Base-by-base conservation (phyloP, 2,113 vertebrate genomes). In the Xiphias gladius region DNA sequence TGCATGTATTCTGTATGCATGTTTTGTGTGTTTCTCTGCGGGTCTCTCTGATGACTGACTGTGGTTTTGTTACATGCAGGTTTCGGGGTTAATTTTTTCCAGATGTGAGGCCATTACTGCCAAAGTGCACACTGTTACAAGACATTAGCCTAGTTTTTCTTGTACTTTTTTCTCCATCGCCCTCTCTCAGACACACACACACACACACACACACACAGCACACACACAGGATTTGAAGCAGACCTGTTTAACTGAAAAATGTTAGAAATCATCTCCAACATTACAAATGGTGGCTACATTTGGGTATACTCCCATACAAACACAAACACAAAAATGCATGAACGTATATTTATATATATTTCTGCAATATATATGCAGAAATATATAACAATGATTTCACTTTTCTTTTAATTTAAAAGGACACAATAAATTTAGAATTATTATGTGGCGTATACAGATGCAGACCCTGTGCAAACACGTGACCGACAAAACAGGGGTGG, bases 61-160 rank as follows among this genome's bases (percentile, higher is more conserved):
- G 66, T 69, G 79, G 87, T 85, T 87, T 85, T 88, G 86, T 83
- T 89, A 88, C 89, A 83, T 73, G 89, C 76, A 81, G 85, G 72
- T 90, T 92, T 90, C 37, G 64, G 54, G 79, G 82, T 91, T 88
- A 92, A 94, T 84, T 81, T 75, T 59, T 86, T 92, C 90, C 94
- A 95, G 81, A 94, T 94, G 92, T 76, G 74, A 61, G 52, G 62
- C 64, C 5, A 12, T 73, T 62, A 64, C 69, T 70, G 85, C 87
- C 87, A 91, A 90, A 79, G 61, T 7, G 13, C 75, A 72, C 75
- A 35, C 71, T 83, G 61, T 84, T 83, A 88, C 59, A 77, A 88
- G 87, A 88, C 84, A 89, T 87, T 88, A 93, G 76, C 89, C 88
- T 66, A 79, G 64, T 92, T 91, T 89, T 71, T 14, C 39, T 74